Percentiles rank a stretch among this genome's conserved stretches.
Conservation (phyloP, 2,113 vertebrate species). For the Clinocottus analis region DNA sequence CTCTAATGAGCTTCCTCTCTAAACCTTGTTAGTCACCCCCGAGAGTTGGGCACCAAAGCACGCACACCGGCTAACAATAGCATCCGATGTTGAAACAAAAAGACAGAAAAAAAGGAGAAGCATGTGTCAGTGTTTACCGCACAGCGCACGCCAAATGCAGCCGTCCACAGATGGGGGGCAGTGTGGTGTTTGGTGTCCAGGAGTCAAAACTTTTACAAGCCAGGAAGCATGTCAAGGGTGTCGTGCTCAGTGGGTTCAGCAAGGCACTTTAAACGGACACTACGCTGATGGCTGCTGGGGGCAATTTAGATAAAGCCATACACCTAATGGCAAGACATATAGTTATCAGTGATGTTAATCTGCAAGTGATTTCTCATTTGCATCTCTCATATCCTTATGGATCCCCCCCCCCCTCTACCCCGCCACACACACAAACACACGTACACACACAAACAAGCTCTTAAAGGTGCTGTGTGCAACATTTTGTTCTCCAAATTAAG, state of each 20-base stretch:
- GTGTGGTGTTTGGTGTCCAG: slow-evolving; percentile 7
- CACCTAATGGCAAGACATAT: not conserved
- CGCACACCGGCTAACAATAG: slow-evolving; percentile 58
- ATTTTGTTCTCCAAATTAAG: slow-evolving; percentile 51
- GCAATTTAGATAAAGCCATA: not conserved
- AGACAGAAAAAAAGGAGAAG: not conserved
- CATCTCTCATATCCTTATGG: not conserved
- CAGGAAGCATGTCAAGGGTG: not conserved
- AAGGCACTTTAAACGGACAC: not conserved
- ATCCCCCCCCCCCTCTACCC: not conserved
- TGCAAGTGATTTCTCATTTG: not conserved
- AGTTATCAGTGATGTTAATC: not conserved
- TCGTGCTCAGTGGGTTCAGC: not conserved
- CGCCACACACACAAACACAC: too few relatives aligned
- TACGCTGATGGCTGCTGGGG: not conserved
- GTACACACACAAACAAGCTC: not conserved
- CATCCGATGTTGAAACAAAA: not conserved
- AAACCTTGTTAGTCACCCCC: slow-evolving; percentile 45
- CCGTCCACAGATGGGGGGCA: slow-evolving; percentile 61
- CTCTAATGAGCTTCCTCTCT: slow-evolving; percentile 65
- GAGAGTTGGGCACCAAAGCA: slow-evolving; percentile 17
- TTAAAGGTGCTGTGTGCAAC: slow-evolving; percentile 51
- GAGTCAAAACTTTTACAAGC: not conserved
- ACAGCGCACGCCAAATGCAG: slow-evolving; percentile 26
- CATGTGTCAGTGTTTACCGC: slow-evolving; percentile 64